Conservation (phyloP, 2,113 vertebrate genomes). For the Sander lucioperca region DNA sequence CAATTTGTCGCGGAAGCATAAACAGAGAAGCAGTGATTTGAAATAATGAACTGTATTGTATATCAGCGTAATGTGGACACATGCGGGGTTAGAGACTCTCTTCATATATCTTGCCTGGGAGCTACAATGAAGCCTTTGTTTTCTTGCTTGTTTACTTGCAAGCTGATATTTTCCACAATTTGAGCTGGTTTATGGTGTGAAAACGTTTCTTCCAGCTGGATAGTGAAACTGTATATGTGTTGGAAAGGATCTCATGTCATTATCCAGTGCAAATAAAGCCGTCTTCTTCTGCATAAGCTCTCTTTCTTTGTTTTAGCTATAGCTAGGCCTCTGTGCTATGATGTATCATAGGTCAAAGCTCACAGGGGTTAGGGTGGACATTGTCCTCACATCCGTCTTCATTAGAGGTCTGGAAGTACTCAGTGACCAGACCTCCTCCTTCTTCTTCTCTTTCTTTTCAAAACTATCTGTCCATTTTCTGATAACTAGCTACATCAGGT, state of each 20-base stretch:
- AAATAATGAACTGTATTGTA: conserved; percentile 66
- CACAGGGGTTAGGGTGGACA: conserved; percentile 65
- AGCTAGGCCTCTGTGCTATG: conserved; percentile 32
- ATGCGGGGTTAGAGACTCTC: conserved; percentile 43
- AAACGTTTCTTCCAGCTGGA: conserved; percentile 57
- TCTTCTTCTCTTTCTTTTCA: conserved; percentile 50
- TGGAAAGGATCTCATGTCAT: conserved; percentile 42
- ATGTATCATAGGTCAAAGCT: conserved; percentile 77
- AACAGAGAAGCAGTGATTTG: conserved; percentile 52
- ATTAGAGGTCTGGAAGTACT: conserved; percentile 82
- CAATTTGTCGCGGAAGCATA: conserved; percentile 57
- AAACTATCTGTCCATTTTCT: conserved; percentile 71
- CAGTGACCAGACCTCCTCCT: conserved; percentile 71
- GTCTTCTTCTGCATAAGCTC: conserved; percentile 29
- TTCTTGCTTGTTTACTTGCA: conserved; percentile 58
- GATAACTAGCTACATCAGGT: conserved; percentile 72
- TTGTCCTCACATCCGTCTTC: conserved; percentile 80
- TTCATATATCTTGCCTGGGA: conserved; percentile 34
- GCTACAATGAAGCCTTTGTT: conserved; percentile 70
- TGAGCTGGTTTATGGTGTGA: conserved; percentile 60
- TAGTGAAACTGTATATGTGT: conserved; percentile 45
- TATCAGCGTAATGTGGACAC: conserved; percentile 52
- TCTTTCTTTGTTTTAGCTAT: conserved; percentile 15
- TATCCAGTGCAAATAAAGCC: conserved; percentile 38
- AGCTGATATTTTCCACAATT: conserved; percentile 67